Percentiles rank a stretch among this genome's conserved stretches.
Evolutionary conservation across 2,888 invertebrate genomes (phyloP).

Genomic region (Lacanobia oleracea): DNA sequence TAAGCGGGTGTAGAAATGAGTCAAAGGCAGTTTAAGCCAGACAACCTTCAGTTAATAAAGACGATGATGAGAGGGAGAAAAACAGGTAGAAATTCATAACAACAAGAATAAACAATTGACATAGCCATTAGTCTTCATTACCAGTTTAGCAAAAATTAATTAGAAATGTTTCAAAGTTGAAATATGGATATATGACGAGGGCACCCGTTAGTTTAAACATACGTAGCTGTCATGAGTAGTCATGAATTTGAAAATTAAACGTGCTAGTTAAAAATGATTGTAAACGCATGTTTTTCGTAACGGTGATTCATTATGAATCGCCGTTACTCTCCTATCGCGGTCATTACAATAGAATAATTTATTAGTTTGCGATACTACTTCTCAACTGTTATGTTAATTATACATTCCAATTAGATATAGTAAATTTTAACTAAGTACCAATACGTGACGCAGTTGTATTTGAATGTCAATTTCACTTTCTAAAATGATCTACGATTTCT

Average conservation of each 20-base stretch:
- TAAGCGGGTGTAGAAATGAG: not conserved
- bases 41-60: not conserved
- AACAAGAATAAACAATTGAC: constrained; percentile 10
- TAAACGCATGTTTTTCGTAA: constrained; percentile 38
- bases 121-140: constrained; percentile 44
- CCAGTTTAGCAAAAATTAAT: constrained; percentile 27
- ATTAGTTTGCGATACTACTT: constrained; percentile 25
- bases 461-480: constrained; percentile 61
- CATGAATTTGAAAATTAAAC: constrained; percentile 40
- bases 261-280: constrained; percentile 16
- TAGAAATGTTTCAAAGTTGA: constrained; percentile 32
- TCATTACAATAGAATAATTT: constrained; percentile 40
- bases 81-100: not conserved
- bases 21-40: not conserved
- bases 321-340: constrained; percentile 34
- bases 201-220: constrained; percentile 55
- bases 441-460: constrained; percentile 44
- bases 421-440: constrained; percentile 44
- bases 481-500: constrained; percentile 60
- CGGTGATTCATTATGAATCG: constrained; percentile 48
- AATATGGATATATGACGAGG: constrained; percentile 44
- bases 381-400: constrained; percentile 45
- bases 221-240: constrained; percentile 17
- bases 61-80: not conserved
- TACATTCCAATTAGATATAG: constrained; percentile 30